phyloP scores from a whole-genome alignment of 2,113 vertebrate genomes.

The Cricetomys ansorgei region DNA sequence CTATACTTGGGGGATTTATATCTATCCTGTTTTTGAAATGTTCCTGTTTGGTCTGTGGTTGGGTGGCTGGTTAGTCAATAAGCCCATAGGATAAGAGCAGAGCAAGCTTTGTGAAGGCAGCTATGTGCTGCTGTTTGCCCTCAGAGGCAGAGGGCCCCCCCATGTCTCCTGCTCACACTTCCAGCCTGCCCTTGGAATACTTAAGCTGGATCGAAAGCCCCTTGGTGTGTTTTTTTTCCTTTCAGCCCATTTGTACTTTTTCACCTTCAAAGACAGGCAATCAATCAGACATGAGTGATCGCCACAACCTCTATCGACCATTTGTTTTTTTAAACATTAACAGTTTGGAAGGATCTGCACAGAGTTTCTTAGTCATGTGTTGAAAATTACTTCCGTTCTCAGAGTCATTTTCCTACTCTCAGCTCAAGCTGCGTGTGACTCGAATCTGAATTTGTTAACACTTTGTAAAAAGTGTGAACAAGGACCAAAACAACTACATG shows the following conservation, averaged over 20 bases:
- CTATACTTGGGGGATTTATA: too few relatives aligned
- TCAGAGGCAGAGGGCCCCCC: not conserved
- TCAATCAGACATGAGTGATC: slow-evolving; percentile 68
- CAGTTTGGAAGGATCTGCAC: not conserved
- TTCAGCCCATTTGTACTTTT: slow-evolving; percentile 66
- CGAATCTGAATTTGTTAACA: not conserved
- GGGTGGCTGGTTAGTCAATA: not conserved
- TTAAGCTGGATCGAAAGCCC: slow-evolving; percentile 23
- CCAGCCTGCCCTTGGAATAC: not conserved
- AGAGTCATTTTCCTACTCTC: not conserved
- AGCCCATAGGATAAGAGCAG: not conserved
- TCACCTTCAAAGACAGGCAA: slow-evolving; percentile 66
- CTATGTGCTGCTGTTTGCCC: not conserved
- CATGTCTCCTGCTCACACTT: not conserved
- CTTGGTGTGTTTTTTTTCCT: slow-evolving; percentile 11
- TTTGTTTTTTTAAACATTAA: slow-evolving; percentile 37
- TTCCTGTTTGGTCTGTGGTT: not conserved
- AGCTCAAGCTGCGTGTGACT: too few relatives aligned
- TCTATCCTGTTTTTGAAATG: not conserved
- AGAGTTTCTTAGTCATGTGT: not conserved
- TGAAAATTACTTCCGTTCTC: not conserved
- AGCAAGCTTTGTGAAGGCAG: not conserved
- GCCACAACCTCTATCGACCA: not conserved
- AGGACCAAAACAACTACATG: not conserved
- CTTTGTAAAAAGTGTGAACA: not conserved